Base-by-base conservation (phyloP, 2,888 invertebrate species). In the Gymnocheta viridis region DNA sequence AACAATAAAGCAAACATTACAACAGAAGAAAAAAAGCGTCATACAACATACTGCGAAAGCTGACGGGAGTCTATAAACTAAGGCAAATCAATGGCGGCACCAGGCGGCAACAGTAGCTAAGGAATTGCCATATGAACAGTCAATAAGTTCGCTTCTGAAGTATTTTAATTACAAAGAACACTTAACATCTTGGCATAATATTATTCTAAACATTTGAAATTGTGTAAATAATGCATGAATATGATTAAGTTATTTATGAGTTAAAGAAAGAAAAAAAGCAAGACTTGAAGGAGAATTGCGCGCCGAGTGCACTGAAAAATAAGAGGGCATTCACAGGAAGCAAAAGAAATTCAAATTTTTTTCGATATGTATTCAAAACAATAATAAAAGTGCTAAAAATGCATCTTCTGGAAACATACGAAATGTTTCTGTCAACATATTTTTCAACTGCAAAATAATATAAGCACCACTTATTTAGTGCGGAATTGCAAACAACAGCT, bases 161-260 rank as follows among this genome's bases (percentile, higher is more conserved):
- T 67, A 73, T 84, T 84, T 81, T 84, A 84, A 84, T 84, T 84
- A 62, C 81, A 73, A 81, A 67, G 60, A 77, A 84, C 84, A 81
- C 76, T 84, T 73, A 64, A 83, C 44, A 74, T 69, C 51, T 79
- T 80, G 22, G 44, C 32, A 77, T 47, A 82, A 38, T 49, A 56
- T 54, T 47, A 51, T 54, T 44, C 51, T 32, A 81, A 74, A 69
- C 51, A 74, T 69, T 66, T 73, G 38, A 72, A 38, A 66, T 38
- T 72, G 54, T 72, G 32, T 56, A 64, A 69, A 79, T 79, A 79
- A 72, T 79, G 38, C 56, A 72, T 44, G 64, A 41, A 67, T 67
- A 51, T 67, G 35, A 47, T 67, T 77, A 47, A 77, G 35, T 19
- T 58, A 44, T 66, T 66, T 44, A 44, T 47, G 47, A 24, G 22